Percentiles rank a stretch among this genome's conserved stretches.
phyloP scores from a whole-genome alignment of 2,797 vertebrate species.

The Cheirogaleus major region DNA sequence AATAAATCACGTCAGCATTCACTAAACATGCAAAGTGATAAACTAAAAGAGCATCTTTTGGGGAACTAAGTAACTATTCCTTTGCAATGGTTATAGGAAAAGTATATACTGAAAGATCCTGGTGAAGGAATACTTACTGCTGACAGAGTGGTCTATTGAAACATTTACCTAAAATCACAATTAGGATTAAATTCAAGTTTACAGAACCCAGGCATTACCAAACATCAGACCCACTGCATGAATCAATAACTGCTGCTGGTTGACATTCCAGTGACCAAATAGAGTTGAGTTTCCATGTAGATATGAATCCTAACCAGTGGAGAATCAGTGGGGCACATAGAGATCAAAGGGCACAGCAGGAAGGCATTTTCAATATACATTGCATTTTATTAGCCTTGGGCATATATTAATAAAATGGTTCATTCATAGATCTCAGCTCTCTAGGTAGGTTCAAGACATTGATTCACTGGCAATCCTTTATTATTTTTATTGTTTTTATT shows the following conservation, averaged over 20 bases:
- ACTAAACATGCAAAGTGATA: neutral
- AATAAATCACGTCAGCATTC: neutral
- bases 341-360: neutral
- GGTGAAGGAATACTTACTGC: neutral
- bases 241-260: neutral
- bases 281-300: neutral
- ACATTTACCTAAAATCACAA: neutral
- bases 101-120: neutral
- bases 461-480: neutral
- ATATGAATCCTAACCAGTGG: neutral
- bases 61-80: neutral
- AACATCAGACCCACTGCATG: neutral
- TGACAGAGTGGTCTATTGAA: neutral
- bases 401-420: neutral
- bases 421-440: neutral
- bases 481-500: neutral
- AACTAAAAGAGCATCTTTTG: neutral
- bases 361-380: neutral
- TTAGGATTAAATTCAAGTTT: neutral
- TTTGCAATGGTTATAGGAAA: slow-evolving; percentile 10
- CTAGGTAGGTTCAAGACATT: neutral
- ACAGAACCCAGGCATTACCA: neutral
- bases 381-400: neutral
- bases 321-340: neutral
- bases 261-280: neutral